Base-by-base conservation (phyloP, 1,140 invertebrate genomes). In the Leptinotarsa texana region DNA sequence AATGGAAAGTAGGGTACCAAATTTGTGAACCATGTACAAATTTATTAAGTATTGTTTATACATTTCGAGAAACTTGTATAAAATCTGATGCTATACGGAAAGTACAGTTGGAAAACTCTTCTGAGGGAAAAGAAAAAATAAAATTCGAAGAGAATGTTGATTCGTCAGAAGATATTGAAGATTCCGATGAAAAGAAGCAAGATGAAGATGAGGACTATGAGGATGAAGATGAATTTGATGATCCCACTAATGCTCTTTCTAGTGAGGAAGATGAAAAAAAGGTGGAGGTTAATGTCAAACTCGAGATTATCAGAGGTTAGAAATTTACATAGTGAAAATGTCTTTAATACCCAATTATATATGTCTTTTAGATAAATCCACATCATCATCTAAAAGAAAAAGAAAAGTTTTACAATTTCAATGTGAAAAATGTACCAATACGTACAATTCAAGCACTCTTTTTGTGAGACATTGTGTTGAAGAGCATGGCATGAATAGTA, bases 401-500 rank as follows among this genome's bases (percentile, higher is more conserved):
- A 65, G 47, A 21, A 67, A 51, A 13, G 70, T 49, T 17, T 42
- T 67, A 3, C n/a, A 75, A 3, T 81, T 81, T 63, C 15, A 22
- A 49, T 82, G 81, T 75, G 76, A 80, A 73, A 72, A 75, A 42
- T 82, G 81, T 75, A 47, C 72, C 3, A 70, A 68, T 21, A 69
- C 42, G 21, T 78, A 74, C 48, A 69, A 66, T 65, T 79, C 75
- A n/a, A 79, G 76, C 48, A 79, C 76, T n/a, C 74, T 79, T 47
- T 63, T 82, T 13, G 67, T 80, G 8, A 71, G 75, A 61, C 84
- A 85, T 82, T 87, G 88, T 21, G 86, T 87, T 74, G 85, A 88
- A 72, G 86, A 85, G 71, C 88, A 88, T 62, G 84, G 86, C 66
- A 81, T 85, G 73, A 86, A 84, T 74, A 79, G 83, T 27, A 77